Evolutionary conservation across 2,888 invertebrate species (phyloP).

Genomic region (Cremastinae sp.): DNA sequence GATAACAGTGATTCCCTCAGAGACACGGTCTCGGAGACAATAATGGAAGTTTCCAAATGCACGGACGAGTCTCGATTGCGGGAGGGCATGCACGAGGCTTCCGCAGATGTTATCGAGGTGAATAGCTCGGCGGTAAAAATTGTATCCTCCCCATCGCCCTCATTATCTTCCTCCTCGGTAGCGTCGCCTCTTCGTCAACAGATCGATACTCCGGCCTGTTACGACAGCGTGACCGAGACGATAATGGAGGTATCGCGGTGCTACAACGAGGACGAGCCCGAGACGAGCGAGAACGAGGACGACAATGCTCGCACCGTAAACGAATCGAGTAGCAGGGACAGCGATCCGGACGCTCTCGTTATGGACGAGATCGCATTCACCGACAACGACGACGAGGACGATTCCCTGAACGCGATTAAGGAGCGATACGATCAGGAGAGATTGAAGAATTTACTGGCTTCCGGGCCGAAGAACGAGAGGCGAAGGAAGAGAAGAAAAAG

Average conservation of each 20-base stretch:
- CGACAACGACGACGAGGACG: slow-evolving; percentile 69
- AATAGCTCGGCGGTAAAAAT: slow-evolving; percentile 35
- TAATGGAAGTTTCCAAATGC: slow-evolving; percentile 76
- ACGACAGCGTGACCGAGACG: slow-evolving; percentile 73
- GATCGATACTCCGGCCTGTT: slow-evolving; percentile 46
- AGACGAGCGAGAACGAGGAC: slow-evolving; percentile 58
- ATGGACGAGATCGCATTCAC: slow-evolving; percentile 67
- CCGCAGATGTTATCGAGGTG: slow-evolving; percentile 10
- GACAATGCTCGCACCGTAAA: slow-evolving; percentile 39
- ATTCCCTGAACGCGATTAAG: too few species aligned
- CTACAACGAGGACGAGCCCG: slow-evolving; percentile 55
- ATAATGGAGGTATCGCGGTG: slow-evolving; percentile 72
- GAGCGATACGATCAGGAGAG: slow-evolving; percentile 50
- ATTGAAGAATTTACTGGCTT: slow-evolving; percentile 35
- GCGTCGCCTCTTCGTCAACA: slow-evolving; percentile 48
- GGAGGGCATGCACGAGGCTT: slow-evolving; percentile 5
- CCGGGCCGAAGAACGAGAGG: slow-evolving; percentile 32
- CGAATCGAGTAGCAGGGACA: slow-evolving; percentile 39
- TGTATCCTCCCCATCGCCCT: slow-evolving; percentile 25
- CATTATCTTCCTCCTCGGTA: slow-evolving; percentile 29
- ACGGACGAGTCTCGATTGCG: slow-evolving; percentile 62
- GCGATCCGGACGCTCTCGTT: slow-evolving; percentile 49
- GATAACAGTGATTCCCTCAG: slow-evolving; percentile 45
- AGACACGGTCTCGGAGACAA: slow-evolving; percentile 75
- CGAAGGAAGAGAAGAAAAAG: slow-evolving; percentile 46